phyloP scores from a whole-genome alignment of 2,888 invertebrate genomes.

The Platycheirus rosarum region DNA sequence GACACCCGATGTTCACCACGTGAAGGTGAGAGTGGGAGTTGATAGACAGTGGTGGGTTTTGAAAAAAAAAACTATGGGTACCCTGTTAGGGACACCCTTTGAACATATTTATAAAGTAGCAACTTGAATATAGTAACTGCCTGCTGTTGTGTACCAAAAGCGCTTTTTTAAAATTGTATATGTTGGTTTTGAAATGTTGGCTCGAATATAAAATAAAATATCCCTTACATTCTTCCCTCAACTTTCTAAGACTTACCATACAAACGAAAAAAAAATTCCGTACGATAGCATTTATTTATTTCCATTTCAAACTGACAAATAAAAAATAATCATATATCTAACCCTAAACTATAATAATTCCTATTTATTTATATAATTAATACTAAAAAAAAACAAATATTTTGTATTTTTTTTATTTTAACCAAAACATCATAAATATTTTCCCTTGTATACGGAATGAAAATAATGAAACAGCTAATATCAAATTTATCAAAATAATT shows the following conservation, averaged over 20 bases:
- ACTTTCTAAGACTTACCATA: constrained; percentile 26
- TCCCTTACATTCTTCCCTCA: constrained; percentile 1
- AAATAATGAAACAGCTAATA: constrained; percentile 56
- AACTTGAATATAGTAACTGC: too few species aligned
- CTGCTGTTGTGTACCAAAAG: too few species aligned
- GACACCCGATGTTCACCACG: too few species aligned
- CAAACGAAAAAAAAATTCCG: constrained; percentile 41
- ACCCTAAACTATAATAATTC: constrained; percentile 46
- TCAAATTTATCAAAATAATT: constrained; percentile 44
- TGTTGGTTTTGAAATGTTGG: constrained; percentile 2
- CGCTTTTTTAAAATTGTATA: neutral
- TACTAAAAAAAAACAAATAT: constrained; percentile 16
- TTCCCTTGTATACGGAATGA: constrained; percentile 64
- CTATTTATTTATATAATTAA: constrained; percentile 51
- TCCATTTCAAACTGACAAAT: constrained; percentile 24
- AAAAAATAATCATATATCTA: constrained; percentile 11
- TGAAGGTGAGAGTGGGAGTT: too few species aligned
- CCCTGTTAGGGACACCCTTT: too few species aligned
- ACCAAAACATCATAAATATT: too few species aligned
- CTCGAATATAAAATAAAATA: constrained; percentile 16
- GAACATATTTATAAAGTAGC: too few species aligned
- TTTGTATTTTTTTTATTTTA: too few species aligned
- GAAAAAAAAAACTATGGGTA: too few species aligned
- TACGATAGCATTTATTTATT: constrained; percentile 60
- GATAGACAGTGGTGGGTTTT: too few species aligned